Evolutionary conservation across 2,797 vertebrate genomes (phyloP).

Genomic region (Australoheros facetus): DNA sequence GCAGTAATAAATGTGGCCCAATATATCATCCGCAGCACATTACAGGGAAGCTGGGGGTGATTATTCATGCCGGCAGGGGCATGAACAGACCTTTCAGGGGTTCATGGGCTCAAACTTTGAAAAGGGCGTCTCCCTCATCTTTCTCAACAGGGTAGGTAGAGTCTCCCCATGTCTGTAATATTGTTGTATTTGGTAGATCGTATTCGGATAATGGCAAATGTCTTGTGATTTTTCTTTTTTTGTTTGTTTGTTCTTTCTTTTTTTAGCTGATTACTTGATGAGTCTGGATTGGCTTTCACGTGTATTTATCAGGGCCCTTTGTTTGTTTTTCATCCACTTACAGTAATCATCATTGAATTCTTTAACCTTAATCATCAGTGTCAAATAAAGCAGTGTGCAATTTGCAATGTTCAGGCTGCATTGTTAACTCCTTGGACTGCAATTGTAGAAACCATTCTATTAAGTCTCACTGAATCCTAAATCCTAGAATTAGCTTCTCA

Average conservation of each 20-base stretch:
- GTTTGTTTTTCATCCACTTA: slow-evolving; percentile 57
- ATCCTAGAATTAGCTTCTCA: slow-evolving; percentile 63
- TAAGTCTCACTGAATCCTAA: slow-evolving; percentile 51
- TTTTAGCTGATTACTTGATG: slow-evolving; percentile 52
- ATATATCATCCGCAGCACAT: slow-evolving; percentile 82
- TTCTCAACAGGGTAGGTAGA: slow-evolving; percentile 62
- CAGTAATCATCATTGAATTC: slow-evolving; percentile 57
- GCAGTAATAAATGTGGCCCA: slow-evolving; percentile 82
- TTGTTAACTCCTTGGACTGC: slow-evolving; percentile 47
- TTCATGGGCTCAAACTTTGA: slow-evolving; percentile 80
- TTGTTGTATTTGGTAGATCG: slow-evolving; percentile 28
- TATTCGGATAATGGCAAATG: slow-evolving; percentile 15
- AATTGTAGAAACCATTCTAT: slow-evolving; percentile 35
- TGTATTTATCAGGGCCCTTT: slow-evolving; percentile 50
- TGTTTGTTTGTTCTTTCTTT: not conserved
- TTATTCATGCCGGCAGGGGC: slow-evolving; percentile 81
- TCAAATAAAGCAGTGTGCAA: slow-evolving; percentile 44
- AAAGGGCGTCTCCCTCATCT: slow-evolving; percentile 78
- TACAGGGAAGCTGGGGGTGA: slow-evolving; percentile 78
- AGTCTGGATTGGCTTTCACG: slow-evolving; percentile 37
- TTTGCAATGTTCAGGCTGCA: slow-evolving; percentile 50
- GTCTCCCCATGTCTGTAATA: slow-evolving; percentile 31
- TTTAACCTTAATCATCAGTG: slow-evolving; percentile 69
- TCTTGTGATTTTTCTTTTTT: not conserved
- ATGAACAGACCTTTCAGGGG: slow-evolving; percentile 80